These are phyloP conservation scores for Palythoa grandiflora DNA, from an alignment of 92 coral and sea anemone species.

Conservation along the genomic window DNA sequence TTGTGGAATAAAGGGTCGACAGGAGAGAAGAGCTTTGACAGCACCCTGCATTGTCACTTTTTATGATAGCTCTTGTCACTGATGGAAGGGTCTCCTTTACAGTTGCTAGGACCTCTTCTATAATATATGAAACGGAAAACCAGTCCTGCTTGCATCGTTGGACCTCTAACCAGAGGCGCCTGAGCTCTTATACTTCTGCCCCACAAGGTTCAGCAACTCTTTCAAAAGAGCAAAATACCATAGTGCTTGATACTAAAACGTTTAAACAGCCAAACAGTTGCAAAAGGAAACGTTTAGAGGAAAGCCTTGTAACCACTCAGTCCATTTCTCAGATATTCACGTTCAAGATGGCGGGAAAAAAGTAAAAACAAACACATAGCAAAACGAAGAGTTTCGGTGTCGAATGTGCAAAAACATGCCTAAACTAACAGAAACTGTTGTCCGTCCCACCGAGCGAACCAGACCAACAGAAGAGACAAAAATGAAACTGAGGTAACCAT, in stretches of 20 bases:
- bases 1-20: slow-evolving; percentile 55
- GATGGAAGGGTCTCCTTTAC: slow-evolving; percentile 54
- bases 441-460: background rate
- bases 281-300: background rate
- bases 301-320: slow-evolving; percentile 1
- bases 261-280: too few species aligned
- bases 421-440: background rate
- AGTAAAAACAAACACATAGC: background rate
- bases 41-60: slow-evolving; percentile 68
- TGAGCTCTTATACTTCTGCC: too few species aligned
- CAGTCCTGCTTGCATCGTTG: slow-evolving; percentile 55
- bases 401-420: background rate
- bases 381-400: background rate
- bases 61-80: slow-evolving; percentile 36
- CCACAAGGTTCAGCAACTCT: too few species aligned
- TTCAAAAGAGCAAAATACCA: too few species aligned
- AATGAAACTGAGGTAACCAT: background rate
- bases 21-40: slow-evolving; percentile 57
- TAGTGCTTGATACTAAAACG: too few species aligned
- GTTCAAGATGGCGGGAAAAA: slow-evolving; percentile 33
- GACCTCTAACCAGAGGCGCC: too few species aligned
- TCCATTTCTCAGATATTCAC: slow-evolving; percentile 35
- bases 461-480: background rate
- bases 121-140: slow-evolving; percentile 57
- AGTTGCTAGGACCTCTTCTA: slow-evolving; percentile 52